Base-by-base conservation (phyloP, 2,888 invertebrate genomes). In the Galerucella nymphaeae region DNA sequence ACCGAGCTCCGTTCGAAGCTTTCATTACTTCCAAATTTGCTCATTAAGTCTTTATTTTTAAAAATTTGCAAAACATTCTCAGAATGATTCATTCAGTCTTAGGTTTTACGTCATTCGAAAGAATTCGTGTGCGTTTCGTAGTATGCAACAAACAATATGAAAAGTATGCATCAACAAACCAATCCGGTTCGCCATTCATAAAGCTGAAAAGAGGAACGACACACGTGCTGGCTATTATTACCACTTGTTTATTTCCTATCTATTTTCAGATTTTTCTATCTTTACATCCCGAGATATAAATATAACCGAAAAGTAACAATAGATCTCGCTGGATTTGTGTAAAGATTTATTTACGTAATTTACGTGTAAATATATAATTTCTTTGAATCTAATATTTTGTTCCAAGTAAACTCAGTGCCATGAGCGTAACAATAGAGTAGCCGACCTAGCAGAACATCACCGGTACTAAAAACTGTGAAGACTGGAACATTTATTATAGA, bases 161-260 rank as follows among this genome's bases (percentile, higher is more conserved):
- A 59, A 58, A 50, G 23, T 50, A 42, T 63, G 23, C 53, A 55
- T 41, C 53, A 55, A 69, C 48, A 55, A 13, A 48, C 14, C 62
- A 69, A 63, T 69, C 69, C 20, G 11, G 14, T 30, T 23, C 42
- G 55, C 69, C 69, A 69, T 70, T 70, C 64, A 70, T 70, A 23
- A 70, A 38, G 23, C 18, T 53, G 48, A 42, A 61, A 69, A 58
- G 38, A 68, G 16, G 11, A 58, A 55, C 63, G 6, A 65, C 65
- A n/a, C 69, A 63, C 62, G 69, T 63, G 69, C 50, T 63, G 30
- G 45, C 53, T 53, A 50, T 68, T 69, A 63, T 69, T 53, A 63
- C 53, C 50, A 38, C 30, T 45, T 67, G 63, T 55, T 69, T 69
- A n/a, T 68, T 50, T 55, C 55, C 18, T 11, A 62, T 62, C 55